phyloP scores from a whole-genome alignment of 2,888 invertebrate species.

The Leucozona laternaria region DNA sequence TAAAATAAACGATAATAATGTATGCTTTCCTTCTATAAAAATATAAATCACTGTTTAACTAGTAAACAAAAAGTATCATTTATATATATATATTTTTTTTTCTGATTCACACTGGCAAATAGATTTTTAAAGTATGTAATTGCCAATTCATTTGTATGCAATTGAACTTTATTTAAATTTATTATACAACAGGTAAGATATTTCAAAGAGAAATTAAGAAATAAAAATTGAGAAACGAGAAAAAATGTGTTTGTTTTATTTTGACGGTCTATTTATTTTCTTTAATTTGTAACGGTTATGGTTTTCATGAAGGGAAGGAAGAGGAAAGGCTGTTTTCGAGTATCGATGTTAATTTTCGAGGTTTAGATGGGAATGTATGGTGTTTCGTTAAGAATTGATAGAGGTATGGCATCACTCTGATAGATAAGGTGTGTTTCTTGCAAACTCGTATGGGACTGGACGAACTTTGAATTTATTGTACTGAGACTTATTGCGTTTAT shows the following conservation, averaged over 20 bases:
- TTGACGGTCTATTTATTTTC: background rate
- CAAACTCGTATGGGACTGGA: background rate
- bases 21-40: slow-evolving; percentile 1
- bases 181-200: slow-evolving; percentile 69
- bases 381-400: background rate
- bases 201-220: slow-evolving; percentile 62
- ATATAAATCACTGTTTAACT: slow-evolving; percentile 6
- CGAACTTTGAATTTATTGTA: background rate
- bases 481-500: no score
- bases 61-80: slow-evolving; percentile 13
- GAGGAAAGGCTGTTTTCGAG: slow-evolving; percentile 32
- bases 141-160: slow-evolving; percentile 59
- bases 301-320: background rate
- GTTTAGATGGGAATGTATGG: slow-evolving; percentile 13
- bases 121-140: slow-evolving; percentile 28
- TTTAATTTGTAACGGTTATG: slow-evolving; percentile 26
- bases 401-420: background rate
- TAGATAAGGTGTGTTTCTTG: background rate
- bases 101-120: slow-evolving; percentile 41
- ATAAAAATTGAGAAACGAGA: slow-evolving; percentile 53
- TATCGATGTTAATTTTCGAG: slow-evolving; percentile 52
- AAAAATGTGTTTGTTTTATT: slow-evolving; percentile 41
- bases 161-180: slow-evolving; percentile 54
- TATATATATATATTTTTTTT: slow-evolving; percentile 28
- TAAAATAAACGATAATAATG: background rate